phyloP scores from a whole-genome alignment of 1,140 invertebrate species.

The Papilio dardanus region DNA sequence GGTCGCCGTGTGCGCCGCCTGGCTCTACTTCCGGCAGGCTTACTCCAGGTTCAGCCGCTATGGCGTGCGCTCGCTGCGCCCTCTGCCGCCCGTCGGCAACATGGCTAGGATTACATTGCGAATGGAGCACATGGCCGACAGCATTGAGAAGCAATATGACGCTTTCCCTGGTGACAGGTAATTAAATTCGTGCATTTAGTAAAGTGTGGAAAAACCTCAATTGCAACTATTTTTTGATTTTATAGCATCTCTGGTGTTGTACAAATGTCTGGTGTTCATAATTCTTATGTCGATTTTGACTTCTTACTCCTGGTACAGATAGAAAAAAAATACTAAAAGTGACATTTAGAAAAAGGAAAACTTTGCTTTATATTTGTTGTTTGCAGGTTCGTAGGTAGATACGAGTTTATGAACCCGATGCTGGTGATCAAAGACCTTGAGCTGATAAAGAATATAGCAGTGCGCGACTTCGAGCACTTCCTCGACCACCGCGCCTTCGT shows the following conservation, averaged over 20 bases:
- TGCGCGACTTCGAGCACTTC: constrained; percentile 87
- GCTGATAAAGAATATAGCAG: constrained; percentile 61
- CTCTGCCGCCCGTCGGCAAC: constrained; percentile 52
- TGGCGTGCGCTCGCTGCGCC: constrained; percentile 48
- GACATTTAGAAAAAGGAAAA: too few relatives aligned
- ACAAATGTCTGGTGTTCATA: too few relatives aligned
- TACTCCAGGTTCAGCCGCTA: constrained; percentile 52
- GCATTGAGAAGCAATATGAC: constrained; percentile 43
- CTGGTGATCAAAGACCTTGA: constrained; percentile 78
- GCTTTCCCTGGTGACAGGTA: constrained; percentile 52
- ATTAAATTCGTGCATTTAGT: background rate
- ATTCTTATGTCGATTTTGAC: too few relatives aligned
- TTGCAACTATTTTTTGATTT: too few relatives aligned
- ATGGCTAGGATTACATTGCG: constrained; percentile 41
- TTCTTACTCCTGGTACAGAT: too few relatives aligned
- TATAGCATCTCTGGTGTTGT: too few relatives aligned
- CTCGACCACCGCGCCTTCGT: constrained; percentile 81
- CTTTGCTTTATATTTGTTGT: background rate
- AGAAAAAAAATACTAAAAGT: too few relatives aligned
- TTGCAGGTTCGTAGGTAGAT: constrained; percentile 67
- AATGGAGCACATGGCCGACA: constrained; percentile 41
- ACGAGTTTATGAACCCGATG: constrained; percentile 79
- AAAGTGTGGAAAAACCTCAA: too few relatives aligned
- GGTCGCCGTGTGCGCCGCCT: constrained; percentile 39
- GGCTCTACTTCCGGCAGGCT: constrained; percentile 48